These are phyloP conservation scores for Coboldia fuscipes DNA, from an alignment of 1,140 invertebrate genomes.

Conservation along the genomic window DNA sequence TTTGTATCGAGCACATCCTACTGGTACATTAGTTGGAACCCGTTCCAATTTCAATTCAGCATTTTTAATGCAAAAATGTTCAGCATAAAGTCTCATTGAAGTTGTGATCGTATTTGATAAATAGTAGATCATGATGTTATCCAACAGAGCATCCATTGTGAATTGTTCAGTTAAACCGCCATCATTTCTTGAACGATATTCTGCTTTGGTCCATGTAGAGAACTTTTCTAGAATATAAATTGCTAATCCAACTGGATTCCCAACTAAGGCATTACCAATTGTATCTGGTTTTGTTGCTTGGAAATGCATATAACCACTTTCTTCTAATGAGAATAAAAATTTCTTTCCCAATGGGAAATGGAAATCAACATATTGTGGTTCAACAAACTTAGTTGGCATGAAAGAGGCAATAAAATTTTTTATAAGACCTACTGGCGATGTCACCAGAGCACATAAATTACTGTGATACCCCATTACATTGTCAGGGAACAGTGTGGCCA, in stretches of 20 bases:
- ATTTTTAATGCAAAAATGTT: constrained; percentile 26
- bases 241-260: constrained; percentile 52
- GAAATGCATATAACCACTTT: constrained; percentile 62
- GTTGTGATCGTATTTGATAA: constrained; percentile 50
- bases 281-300: constrained; percentile 85
- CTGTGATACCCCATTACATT: constrained; percentile 35
- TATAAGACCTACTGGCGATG: constrained; percentile 6
- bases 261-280: constrained; percentile 31
- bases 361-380: constrained; percentile 27
- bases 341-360: constrained; percentile 37
- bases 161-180: constrained; percentile 40
- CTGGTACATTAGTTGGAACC: constrained; percentile 36
- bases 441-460: constrained; percentile 31
- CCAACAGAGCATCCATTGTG: constrained; percentile 52
- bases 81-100: constrained; percentile 52
- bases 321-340: constrained; percentile 30
- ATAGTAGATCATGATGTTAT: constrained; percentile 83
- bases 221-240: constrained; percentile 77
- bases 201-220: constrained; percentile 44
- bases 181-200: constrained; percentile 32
- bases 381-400: constrained; percentile 31
- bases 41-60: constrained; percentile 25
- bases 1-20: constrained; percentile 39
- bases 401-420: constrained; percentile 23
- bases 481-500: constrained; percentile 50